Evolutionary conservation across 2,797 vertebrate species (phyloP).

Genomic region (Melopsittacus undulatus): DNA sequence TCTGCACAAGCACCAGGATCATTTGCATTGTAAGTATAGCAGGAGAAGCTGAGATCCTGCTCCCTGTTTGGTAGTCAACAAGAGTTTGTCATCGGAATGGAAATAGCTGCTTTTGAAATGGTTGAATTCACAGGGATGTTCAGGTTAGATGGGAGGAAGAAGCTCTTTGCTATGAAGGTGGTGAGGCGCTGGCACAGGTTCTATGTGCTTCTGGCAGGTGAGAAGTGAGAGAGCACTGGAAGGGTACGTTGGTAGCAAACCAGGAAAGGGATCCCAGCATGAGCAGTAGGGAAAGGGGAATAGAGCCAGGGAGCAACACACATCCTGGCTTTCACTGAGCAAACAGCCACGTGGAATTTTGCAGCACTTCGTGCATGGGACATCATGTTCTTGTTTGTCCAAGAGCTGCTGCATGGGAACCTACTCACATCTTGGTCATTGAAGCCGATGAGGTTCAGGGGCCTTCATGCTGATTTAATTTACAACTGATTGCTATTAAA

Average conservation of each 20-base stretch:
- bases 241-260: not conserved
- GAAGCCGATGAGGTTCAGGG: not conserved
- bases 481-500: not conserved
- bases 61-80: not conserved
- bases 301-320: not conserved
- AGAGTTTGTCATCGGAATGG: not conserved
- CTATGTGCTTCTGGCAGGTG: not conserved
- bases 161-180: not conserved
- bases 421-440: not conserved
- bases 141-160: not conserved
- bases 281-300: not conserved
- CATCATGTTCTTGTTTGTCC: not conserved
- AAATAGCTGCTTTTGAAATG: not conserved
- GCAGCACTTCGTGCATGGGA: not conserved
- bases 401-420: not conserved
- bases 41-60: not conserved
- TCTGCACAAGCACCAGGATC: not conserved
- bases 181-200: not conserved
- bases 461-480: not conserved
- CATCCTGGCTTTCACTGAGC: not conserved
- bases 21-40: not conserved
- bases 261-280: not conserved
- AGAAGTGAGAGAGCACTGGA: not conserved
- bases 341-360: not conserved
- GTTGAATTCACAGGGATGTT: not conserved